phyloP scores from a whole-genome alignment of 1,140 invertebrate genomes.

The Zaprionus camerounensis region DNA sequence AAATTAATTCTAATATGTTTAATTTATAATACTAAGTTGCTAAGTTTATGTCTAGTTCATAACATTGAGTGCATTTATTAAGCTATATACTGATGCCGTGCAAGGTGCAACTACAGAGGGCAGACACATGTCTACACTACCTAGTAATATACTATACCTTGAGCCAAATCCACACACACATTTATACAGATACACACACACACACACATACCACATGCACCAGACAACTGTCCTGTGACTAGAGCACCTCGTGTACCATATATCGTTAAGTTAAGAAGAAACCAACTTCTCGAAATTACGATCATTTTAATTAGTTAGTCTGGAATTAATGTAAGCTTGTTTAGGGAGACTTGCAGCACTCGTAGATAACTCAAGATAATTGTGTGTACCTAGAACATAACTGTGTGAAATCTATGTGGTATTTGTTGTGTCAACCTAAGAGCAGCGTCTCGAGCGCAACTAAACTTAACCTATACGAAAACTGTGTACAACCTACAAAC shows the following conservation, averaged over 20 bases:
- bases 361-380: conserved; percentile 53
- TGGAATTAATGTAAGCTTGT: conserved; percentile 14
- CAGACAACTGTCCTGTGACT: background rate
- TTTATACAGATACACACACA: no score
- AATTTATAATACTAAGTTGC: conserved; percentile 32
- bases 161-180: background rate
- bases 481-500: conserved; percentile 9
- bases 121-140: background rate
- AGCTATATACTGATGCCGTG: background rate
- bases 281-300: background rate
- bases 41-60: conserved; percentile 20
- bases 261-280: conserved; percentile 8
- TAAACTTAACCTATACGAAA: conserved; percentile 11
- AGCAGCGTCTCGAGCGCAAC: background rate
- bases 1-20: conserved; percentile 61
- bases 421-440: conserved; percentile 27
- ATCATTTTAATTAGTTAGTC: conserved; percentile 28
- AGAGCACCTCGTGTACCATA: background rate
- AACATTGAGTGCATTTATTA: conserved; percentile 30
- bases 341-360: conserved; percentile 55
- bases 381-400: conserved; percentile 61
- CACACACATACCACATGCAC: background rate
- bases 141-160: background rate
- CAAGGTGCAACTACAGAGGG: background rate
- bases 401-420: conserved; percentile 35